A percentile compares a stretch with the other conserved stretches of the same genome.
phyloP scores from a whole-genome alignment of 2,888 invertebrate genomes.

The Mellilla xanthometata region DNA sequence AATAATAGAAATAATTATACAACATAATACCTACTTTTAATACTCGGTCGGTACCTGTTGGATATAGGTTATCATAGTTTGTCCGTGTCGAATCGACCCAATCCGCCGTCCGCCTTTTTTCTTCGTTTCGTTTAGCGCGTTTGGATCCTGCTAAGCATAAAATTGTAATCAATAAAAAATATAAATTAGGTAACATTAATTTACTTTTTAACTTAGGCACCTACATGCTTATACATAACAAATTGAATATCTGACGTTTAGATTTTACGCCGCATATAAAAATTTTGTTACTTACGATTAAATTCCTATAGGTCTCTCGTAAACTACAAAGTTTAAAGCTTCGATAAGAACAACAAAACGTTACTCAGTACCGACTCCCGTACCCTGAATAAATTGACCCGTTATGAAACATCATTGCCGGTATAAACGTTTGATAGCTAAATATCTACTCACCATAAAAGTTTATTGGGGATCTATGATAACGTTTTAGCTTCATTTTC shows the following conservation, averaged over 20 bases:
- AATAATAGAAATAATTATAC: too few species aligned
- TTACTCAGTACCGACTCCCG: background rate
- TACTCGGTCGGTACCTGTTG: too few species aligned
- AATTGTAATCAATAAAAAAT: too few species aligned
- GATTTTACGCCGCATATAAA: constrained; percentile 9
- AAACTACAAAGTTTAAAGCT: constrained; percentile 8
- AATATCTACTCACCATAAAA: background rate
- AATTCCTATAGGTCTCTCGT: too few species aligned
- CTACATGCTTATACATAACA: too few species aligned
- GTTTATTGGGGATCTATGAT: background rate
- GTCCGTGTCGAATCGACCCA: too few species aligned
- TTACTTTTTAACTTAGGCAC: too few species aligned
- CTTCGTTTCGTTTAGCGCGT: too few species aligned
- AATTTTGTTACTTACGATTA: background rate
- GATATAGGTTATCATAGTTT: too few species aligned
- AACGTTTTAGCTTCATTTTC: background rate
- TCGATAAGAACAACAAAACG: constrained; percentile 1
- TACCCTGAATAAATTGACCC: background rate
- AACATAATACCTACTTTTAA: too few species aligned
- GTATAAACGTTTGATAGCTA: constrained; percentile 1
- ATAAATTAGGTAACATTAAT: background rate
- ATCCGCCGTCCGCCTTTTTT: too few species aligned
- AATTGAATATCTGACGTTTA: constrained; percentile 2
- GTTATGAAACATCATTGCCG: background rate
- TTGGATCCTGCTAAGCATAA: too few species aligned